phyloP scores from a whole-genome alignment of 2,888 invertebrate species.

The Diarsia mendica region DNA sequence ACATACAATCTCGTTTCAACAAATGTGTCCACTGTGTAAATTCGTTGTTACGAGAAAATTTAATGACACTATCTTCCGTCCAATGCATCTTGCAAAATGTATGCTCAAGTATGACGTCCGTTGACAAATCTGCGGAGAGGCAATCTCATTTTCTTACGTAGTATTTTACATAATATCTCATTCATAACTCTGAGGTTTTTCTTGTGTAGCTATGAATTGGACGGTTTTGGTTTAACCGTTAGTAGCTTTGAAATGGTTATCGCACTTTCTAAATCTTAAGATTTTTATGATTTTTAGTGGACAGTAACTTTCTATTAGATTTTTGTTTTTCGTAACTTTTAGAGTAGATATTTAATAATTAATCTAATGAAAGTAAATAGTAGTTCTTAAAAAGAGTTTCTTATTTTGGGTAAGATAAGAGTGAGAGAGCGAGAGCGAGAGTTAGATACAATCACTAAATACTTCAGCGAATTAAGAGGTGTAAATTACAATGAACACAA shows the following conservation, averaged over 20 bases:
- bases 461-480: not conserved
- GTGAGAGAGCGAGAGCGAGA: too few species aligned
- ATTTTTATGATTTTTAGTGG: not conserved
- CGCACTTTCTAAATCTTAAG: not conserved
- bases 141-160: conserved; percentile 40
- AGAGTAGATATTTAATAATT: too few species aligned
- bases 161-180: conserved; percentile 37
- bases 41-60: conserved; percentile 55
- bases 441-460: not conserved
- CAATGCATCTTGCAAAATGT: conserved; percentile 49
- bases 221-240: conserved; percentile 3
- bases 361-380: too few species aligned
- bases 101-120: conserved; percentile 35
- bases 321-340: too few species aligned
- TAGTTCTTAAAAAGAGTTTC: not conserved
- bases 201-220: not conserved
- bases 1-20: conserved; percentile 19
- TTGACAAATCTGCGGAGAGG: conserved; percentile 29
- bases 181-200: conserved; percentile 14
- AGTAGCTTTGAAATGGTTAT: not conserved
- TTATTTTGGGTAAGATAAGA: not conserved
- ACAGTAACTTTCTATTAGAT: not conserved
- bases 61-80: conserved; percentile 43
- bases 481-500: conserved; percentile 15
- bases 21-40: conserved; percentile 52